Conservation (phyloP, 2,888 invertebrate genomes). For the Metellina segmentata region DNA sequence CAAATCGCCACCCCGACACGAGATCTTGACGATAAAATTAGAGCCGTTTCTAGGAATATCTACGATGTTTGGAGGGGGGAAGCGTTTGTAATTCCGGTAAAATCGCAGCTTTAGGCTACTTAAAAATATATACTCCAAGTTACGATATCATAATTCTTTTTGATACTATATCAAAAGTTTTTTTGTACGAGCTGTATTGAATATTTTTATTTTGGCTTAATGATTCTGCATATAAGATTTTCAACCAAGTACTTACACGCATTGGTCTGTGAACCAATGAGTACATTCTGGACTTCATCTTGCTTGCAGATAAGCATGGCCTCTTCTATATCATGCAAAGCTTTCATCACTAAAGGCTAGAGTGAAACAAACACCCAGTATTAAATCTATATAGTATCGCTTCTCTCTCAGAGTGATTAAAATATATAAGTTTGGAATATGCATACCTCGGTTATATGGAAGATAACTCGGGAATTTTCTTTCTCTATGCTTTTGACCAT, state of each 20-base stretch:
- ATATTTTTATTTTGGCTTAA: neutral
- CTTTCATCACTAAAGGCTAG: conserved; percentile 54
- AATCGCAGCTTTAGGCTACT: conserved; percentile 1
- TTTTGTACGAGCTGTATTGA: too few species aligned
- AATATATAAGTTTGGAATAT: neutral
- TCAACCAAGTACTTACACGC: conserved; percentile 31
- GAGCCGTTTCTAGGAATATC: too few species aligned
- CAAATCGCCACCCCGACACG: too few species aligned
- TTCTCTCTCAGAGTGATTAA: neutral
- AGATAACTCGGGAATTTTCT: conserved; percentile 53
- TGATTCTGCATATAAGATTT: neutral
- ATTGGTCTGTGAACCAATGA: conserved; percentile 29
- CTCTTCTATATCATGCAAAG: conserved; percentile 53
- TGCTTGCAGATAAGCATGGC: conserved; percentile 47
- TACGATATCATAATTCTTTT: too few species aligned
- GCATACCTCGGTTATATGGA: conserved; percentile 55
- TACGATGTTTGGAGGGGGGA: too few species aligned
- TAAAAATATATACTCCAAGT: too few species aligned
- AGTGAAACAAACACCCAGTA: conserved; percentile 3
- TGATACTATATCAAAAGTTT: too few species aligned
- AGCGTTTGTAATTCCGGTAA: too few species aligned
- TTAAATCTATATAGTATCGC: neutral
- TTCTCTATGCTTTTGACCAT: conserved; percentile 72
- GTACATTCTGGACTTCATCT: conserved; percentile 51
- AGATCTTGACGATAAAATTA: too few species aligned